Percentiles rank a stretch among this genome's conserved stretches.
Conservation (phyloP, 2,888 invertebrate species). For the Cantharis nigra region DNA sequence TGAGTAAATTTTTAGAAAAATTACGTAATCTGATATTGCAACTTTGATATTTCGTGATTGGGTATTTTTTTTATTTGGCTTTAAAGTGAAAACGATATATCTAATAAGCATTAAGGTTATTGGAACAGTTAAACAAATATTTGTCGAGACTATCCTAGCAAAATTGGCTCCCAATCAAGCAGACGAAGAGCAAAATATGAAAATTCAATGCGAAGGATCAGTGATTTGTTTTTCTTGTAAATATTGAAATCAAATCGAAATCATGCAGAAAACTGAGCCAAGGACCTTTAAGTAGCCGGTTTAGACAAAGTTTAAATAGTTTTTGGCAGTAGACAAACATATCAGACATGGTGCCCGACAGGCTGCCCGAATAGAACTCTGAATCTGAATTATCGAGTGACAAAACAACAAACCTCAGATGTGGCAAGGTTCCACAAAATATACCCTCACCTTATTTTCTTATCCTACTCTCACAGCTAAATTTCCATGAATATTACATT, state of each 20-base stretch:
- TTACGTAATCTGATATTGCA: background rate
- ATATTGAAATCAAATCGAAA: constrained; percentile 2
- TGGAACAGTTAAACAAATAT: background rate
- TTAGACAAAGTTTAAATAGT: constrained; percentile 23
- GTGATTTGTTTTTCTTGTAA: background rate
- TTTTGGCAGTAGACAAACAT: constrained; percentile 29
- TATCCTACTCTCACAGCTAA: constrained; percentile 18
- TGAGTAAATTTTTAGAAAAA: background rate
- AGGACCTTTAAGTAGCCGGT: constrained; percentile 16
- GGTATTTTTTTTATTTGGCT: background rate
- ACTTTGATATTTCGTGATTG: background rate
- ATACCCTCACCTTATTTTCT: constrained; percentile 18
- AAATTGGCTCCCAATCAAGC: background rate
- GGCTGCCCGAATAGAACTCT: constrained; percentile 28
- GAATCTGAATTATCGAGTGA: constrained; percentile 27
- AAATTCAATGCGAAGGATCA: background rate
- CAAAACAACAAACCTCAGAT: constrained; percentile 28
- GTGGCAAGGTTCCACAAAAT: constrained; percentile 29
- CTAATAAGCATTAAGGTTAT: background rate
- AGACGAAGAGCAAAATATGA: background rate
- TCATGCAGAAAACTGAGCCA: constrained; percentile 17
- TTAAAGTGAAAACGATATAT: background rate
- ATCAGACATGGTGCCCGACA: constrained; percentile 30
- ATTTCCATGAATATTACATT: constrained; percentile 22
- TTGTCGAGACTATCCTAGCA: background rate